A percentile compares a stretch with the other conserved stretches of the same genome.
Evolutionary conservation across 2,797 vertebrate genomes (phyloP).

Genomic region (Rhodeus uyekii): DNA sequence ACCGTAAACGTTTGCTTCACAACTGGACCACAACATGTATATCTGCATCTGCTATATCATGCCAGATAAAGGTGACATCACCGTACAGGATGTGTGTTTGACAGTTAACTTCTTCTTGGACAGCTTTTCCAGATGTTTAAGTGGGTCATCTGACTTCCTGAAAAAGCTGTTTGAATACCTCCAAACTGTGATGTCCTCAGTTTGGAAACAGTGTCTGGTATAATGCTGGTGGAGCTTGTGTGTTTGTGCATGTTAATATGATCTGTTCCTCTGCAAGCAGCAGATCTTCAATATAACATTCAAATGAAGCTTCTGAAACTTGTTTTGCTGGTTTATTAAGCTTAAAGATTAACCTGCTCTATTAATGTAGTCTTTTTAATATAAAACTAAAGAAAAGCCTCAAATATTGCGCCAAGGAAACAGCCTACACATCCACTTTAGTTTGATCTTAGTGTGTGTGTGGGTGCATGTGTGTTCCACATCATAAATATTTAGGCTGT

Average conservation of each 20-base stretch:
- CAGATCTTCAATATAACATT: too few relatives aligned
- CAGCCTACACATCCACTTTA: background rate
- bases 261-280: background rate
- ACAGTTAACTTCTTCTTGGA: background rate
- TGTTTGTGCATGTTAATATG: background rate
- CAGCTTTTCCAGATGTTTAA: constrained; percentile 29
- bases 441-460: constrained; percentile 1
- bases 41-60: background rate
- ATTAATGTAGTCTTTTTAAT: background rate
- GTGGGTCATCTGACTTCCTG: constrained; percentile 25
- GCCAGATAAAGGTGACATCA: background rate
- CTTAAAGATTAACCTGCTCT: background rate
- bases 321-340: background rate
- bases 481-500: constrained; percentile 67
- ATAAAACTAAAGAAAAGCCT: background rate
- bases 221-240: background rate
- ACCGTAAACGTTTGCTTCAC: background rate
- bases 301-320: background rate
- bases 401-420: background rate
- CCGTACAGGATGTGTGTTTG: background rate
- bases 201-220: background rate
- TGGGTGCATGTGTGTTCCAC: background rate
- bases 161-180: background rate
- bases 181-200: constrained; percentile 17
- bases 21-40: too few relatives aligned